Conservation (phyloP, 1,140 invertebrate genomes). For the Lepidurus packardi region DNA sequence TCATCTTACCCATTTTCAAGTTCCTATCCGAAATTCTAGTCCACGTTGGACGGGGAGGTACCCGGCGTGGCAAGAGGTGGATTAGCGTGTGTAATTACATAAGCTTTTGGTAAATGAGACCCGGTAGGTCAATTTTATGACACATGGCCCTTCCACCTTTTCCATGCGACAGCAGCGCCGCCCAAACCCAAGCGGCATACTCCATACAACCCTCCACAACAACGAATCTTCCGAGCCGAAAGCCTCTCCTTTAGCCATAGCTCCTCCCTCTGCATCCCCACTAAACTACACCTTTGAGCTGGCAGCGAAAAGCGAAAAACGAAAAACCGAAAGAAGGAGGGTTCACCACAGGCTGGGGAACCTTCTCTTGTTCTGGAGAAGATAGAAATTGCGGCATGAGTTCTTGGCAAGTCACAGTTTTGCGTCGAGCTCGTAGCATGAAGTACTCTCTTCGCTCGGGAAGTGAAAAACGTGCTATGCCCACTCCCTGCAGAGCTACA, state of each 20-base stretch:
- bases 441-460: background rate
- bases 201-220: background rate
- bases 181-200: background rate
- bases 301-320: too few species aligned
- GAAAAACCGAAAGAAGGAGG: background rate
- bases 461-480: too few species aligned
- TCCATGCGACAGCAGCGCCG: too few species aligned
- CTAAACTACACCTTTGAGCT: background rate
- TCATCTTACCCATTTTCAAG: background rate
- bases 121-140: slow-evolving; percentile 14
- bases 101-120: slow-evolving; percentile 12
- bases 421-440: background rate
- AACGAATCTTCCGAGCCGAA: background rate
- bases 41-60: background rate
- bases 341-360: background rate
- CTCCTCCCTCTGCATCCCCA: background rate
- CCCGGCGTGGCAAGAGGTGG: slow-evolving; percentile 7
- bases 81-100: slow-evolving; percentile 15
- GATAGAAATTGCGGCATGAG: slow-evolving; percentile 15
- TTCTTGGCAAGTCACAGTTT: background rate
- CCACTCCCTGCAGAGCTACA: too few species aligned
- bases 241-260: slow-evolving; percentile 9
- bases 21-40: background rate
- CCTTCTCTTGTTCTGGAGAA: background rate
- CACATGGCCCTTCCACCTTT: slow-evolving; percentile 11